Evolutionary conservation across 2,797 vertebrate species (phyloP), one percentile per base, ranked within the genome.

Genomic region (Anabas testudineus): DNA sequence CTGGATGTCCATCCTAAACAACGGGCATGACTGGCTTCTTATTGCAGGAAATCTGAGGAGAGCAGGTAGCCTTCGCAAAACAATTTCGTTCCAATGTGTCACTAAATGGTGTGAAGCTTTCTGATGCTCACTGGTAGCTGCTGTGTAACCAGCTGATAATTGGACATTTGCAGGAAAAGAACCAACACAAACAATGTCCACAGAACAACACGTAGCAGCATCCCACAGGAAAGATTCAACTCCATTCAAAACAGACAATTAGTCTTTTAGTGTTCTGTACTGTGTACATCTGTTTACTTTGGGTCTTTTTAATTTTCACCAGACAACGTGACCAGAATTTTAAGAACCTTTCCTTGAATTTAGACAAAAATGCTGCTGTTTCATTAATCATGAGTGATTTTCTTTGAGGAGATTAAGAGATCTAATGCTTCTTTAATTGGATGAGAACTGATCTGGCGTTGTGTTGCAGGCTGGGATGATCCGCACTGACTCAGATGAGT

Each of bases 401-500:
- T n/a, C n/a, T n/a, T n/a, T 28, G 2, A 10, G 46, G 16, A 1
- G 15, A 7, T 21, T 8, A 13, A 65, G 13, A 41, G 32, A 3
- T 28, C 10, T 67, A 18, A 8, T 2, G 0, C 6, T 14, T 54
- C 21, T 51, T 65, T 54, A 24, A 5, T 39, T n/a, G 4, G 5
- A 7, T n/a, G n/a, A 28, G n/a, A 32, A 7, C 47, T 65, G 53
- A 49, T 62, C 16, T 6, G 12, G 2, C 36, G 0, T 71, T 59
- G 49, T 71, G 30, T 87, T 78, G 37, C 78, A 99, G 98, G 97
- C 97, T 74, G 98, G 98, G 72, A 97, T 99, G 96, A 99, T 99
- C 84, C 96, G 95, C 74, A 97, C 96, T 0, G 94, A 97, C 68
- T 91, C 94, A 5, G 97, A 98, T 21, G 98, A 99, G 58, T 99